Percentiles rank a stretch among this genome's conserved stretches.
These are phyloP conservation scores for Conistra vaccinii DNA, from an alignment of 2,888 invertebrate genomes.

Conservation along the genomic window DNA sequence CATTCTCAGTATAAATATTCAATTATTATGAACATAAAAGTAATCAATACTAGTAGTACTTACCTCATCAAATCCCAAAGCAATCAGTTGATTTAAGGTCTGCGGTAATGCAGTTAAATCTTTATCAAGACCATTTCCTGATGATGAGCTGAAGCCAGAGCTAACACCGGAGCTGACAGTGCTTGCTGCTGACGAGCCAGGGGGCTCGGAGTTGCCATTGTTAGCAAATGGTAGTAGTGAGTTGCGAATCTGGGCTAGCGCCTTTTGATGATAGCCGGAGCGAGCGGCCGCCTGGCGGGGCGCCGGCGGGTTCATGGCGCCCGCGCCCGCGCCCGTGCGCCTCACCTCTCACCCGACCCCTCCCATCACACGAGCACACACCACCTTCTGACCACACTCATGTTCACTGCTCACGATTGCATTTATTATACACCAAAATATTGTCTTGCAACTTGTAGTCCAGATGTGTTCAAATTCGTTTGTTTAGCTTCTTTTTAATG, in stretches of 20 bases:
- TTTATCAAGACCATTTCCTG: constrained; percentile 91
- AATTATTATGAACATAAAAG: neutral
- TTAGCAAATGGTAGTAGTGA: constrained; percentile 95
- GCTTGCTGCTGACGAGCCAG: constrained; percentile 94
- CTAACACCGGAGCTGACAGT: constrained; percentile 92
- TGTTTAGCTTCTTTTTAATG: constrained; percentile 60
- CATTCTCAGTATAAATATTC: neutral
- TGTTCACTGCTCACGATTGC: constrained; percentile 74
- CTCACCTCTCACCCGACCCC: constrained; percentile 89
- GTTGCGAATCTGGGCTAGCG: constrained; percentile 96
- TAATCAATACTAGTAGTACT: constrained; percentile 52
- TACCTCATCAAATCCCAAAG: constrained; percentile 95
- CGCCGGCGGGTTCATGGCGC: constrained; percentile 92
- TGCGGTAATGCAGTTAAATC: constrained; percentile 92
- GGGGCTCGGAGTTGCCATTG: constrained; percentile 91
- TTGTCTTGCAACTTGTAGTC: constrained; percentile 56
- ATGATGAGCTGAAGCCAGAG: constrained; percentile 91
- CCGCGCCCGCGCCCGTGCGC: constrained; percentile 90
- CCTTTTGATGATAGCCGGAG: constrained; percentile 96
- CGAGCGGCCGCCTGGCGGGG: constrained; percentile 92
- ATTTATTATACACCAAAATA: constrained; percentile 72
- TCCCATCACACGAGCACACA: constrained; percentile 86
- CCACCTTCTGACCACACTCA: constrained; percentile 78
- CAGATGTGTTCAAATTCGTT: constrained; percentile 56
- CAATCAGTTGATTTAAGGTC: constrained; percentile 92